Evolutionary conservation across 2,113 vertebrate genomes (phyloP).

Genomic region (Gallinago media): DNA sequence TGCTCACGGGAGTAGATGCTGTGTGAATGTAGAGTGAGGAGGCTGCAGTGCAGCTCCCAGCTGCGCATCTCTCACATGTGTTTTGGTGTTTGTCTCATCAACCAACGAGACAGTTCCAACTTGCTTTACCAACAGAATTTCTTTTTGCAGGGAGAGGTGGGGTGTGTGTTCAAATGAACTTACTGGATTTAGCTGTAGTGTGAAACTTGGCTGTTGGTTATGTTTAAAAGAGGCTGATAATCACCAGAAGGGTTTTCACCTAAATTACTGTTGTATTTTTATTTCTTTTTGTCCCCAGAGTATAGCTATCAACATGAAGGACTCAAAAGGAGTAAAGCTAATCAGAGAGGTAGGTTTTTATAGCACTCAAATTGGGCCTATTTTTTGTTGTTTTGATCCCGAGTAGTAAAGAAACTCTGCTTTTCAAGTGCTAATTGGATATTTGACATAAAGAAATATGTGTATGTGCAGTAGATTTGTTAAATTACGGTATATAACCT

Average conservation of each 20-base stretch:
- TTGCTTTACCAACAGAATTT: neutral
- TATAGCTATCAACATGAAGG: slow-evolving; percentile 91
- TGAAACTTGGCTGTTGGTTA: neutral
- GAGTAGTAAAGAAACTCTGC: neutral
- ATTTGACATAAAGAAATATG: neutral
- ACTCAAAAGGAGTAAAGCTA: slow-evolving; percentile 83
- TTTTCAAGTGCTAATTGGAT: neutral
- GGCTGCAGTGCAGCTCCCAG: neutral
- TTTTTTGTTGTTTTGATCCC: neutral
- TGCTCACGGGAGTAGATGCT: neutral
- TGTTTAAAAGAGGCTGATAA: neutral
- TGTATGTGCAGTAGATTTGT: neutral
- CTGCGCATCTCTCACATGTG: neutral
- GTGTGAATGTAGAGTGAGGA: neutral
- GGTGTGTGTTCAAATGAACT: neutral
- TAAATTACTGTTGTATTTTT: neutral
- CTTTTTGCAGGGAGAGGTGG: neutral
- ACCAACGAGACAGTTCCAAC: neutral
- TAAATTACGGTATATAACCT: neutral
- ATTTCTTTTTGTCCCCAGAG: slow-evolving; percentile 81
- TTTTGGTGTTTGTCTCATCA: neutral
- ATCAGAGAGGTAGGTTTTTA: slow-evolving; percentile 84
- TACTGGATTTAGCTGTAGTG: neutral
- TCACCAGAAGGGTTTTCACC: neutral
- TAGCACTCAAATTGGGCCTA: neutral